A percentile compares a stretch with the other conserved stretches of the same genome.
phyloP scores from a whole-genome alignment of 2,888 invertebrate genomes.

The Ernsta delagoae region DNA sequence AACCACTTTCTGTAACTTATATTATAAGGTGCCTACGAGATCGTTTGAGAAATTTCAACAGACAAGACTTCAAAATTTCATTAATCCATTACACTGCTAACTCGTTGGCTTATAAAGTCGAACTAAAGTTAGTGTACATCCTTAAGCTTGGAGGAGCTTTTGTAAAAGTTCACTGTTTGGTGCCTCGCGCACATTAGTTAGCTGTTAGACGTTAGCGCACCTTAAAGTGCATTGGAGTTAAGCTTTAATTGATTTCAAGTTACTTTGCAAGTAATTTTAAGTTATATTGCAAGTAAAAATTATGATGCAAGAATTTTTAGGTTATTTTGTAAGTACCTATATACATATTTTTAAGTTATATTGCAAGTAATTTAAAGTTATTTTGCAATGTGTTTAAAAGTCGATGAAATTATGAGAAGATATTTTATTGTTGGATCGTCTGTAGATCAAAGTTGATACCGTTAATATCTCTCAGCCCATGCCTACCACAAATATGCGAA shows the following conservation, averaged over 20 bases:
- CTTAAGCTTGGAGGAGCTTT: constrained; percentile 28
- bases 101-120: constrained; percentile 25
- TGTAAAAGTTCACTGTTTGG: constrained; percentile 30
- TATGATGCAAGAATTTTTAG: too few relatives aligned
- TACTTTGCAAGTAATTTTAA: too few relatives aligned
- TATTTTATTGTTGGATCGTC: too few relatives aligned
- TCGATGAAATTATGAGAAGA: too few relatives aligned
- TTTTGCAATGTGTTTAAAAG: not conserved
- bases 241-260: not conserved
- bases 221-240: not conserved
- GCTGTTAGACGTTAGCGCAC: not conserved
- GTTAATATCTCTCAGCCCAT: too few relatives aligned
- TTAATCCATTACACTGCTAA: constrained; percentile 32
- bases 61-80: constrained; percentile 20
- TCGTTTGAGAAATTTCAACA: not conserved
- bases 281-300: too few relatives aligned
- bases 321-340: too few relatives aligned
- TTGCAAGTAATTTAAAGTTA: too few relatives aligned
- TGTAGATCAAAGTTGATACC: too few relatives aligned
- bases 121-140: constrained; percentile 32
- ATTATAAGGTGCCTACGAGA: not conserved
- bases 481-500: not conserved
- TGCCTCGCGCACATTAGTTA: not conserved
- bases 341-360: too few relatives aligned
- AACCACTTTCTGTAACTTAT: not conserved